Base-by-base conservation (phyloP, 1,140 invertebrate species). In the Uloborus diversus region DNA sequence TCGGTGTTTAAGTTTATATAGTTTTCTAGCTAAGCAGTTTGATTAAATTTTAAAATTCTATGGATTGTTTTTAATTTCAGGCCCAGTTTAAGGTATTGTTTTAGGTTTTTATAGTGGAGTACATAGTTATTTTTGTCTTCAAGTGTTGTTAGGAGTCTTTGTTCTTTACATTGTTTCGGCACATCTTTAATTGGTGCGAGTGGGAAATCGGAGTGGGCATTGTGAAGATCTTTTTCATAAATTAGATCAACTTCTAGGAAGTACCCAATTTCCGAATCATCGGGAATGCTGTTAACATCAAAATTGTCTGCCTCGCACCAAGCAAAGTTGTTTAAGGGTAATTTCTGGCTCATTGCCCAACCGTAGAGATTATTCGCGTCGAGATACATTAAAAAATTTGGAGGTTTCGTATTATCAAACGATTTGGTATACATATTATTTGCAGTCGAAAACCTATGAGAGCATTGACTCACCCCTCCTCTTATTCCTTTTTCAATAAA, bases 311-410 rank as follows among this genome's bases (percentile, higher is more conserved):
- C 27, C 1, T 73, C 51, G 23, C 13, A 4, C 69, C 69, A 37
- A 1, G 20, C 17, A 32, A 73, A 73, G 4, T 59, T 4, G 3
- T 57, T 4, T 7, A 25, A 27, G 2, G 70, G 70, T 2, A 59
- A 17, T 13, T 1, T 7, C 25, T 73, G 56, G 3, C 20, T 42
- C 70, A 73, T 73, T 25, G 70, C 56, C 37, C 53, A 62, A 59
- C 81, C 83, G 80, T 86, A 85, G 5, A 83, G 33, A 76, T 85
- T 85, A 37, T 85, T 84, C 0, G 42, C 49, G 51, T 81, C 82
- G 4, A 70, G n/a, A n/a, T n/a, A n/a, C n/a, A n/a, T n/a, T n/a
- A n/a, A n/a, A n/a, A n/a, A n/a, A n/a, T n/a, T n/a, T n/a, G n/a
- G n/a, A n/a, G n/a, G n/a, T n/a, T n/a, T n/a, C n/a, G n/a, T n/a